These are phyloP conservation scores for Lithodes maja DNA, from an alignment of 2,888 invertebrate genomes.

Conservation along the genomic window DNA sequence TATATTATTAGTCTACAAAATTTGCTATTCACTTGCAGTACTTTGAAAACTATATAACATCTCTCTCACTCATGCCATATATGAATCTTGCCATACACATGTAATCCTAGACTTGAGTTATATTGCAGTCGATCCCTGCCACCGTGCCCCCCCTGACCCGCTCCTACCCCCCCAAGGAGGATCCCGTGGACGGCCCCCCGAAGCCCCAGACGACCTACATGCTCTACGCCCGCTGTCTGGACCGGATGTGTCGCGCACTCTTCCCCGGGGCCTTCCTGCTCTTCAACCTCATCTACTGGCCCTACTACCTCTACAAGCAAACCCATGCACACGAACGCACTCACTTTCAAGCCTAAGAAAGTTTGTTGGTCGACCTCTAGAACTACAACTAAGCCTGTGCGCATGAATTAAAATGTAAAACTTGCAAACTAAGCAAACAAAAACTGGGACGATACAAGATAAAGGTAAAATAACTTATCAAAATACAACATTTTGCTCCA, in stretches of 20 bases:
- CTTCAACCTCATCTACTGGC: slow-evolving; percentile 88
- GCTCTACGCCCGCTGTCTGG: slow-evolving; percentile 85
- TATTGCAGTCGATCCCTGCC: not conserved
- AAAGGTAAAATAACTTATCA: too few species aligned
- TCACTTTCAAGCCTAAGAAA: not conserved
- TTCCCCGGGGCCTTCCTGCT: slow-evolving; percentile 86
- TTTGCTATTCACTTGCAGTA: too few species aligned
- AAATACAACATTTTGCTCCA: too few species aligned
- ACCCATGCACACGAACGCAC: not conserved
- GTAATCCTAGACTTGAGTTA: not conserved
- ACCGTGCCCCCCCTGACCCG: not conserved
- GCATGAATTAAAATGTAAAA: not conserved
- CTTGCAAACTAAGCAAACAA: too few species aligned
- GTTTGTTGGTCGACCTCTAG: not conserved
- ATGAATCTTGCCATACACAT: too few species aligned
- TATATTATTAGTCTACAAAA: too few species aligned
- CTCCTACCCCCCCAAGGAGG: not conserved
- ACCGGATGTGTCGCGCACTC: slow-evolving; percentile 84
- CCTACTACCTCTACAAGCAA: slow-evolving; percentile 74
- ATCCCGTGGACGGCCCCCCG: not conserved
- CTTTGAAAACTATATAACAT: too few species aligned
- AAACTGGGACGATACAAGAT: too few species aligned
- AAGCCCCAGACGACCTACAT: slow-evolving; percentile 66
- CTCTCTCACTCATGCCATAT: too few species aligned
- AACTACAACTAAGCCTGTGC: not conserved